Percentiles rank a stretch among this genome's conserved stretches.
Evolutionary conservation across 2,797 vertebrate genomes (phyloP).

Genomic region (Phrynocephalus forsythii): DNA sequence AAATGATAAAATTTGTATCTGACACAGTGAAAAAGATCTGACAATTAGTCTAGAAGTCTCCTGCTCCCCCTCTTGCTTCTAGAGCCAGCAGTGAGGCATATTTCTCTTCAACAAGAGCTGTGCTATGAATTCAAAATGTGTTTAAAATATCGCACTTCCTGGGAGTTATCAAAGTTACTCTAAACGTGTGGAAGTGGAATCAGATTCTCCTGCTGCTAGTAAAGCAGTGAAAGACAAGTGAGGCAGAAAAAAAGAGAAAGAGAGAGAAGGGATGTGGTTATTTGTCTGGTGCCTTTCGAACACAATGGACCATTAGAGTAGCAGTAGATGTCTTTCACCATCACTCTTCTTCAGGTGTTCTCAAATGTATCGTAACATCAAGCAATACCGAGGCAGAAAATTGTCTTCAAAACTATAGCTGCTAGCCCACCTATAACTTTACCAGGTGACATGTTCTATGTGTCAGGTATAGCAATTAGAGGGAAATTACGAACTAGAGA

Average conservation of each 20-base stretch:
- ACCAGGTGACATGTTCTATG: neutral
- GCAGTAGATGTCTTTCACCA: neutral
- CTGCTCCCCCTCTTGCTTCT: slow-evolving; percentile 41
- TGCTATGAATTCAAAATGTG: neutral
- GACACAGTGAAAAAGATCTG: slow-evolving; percentile 41
- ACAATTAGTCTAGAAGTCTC: slow-evolving; percentile 41
- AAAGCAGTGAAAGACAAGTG: neutral
- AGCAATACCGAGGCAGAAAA: neutral
- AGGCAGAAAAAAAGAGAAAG: neutral
- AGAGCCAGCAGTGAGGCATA: neutral
- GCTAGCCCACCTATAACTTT: neutral
- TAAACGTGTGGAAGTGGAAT: slow-evolving; percentile 6
- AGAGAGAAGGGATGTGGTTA: neutral
- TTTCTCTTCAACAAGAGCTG: neutral
- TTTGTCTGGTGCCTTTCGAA: neutral
- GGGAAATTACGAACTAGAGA: neutral
- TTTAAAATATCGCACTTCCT: slow-evolving; percentile 8
- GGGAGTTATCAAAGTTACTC: slow-evolving; percentile 34
- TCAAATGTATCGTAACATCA: neutral
- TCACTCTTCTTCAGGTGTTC: neutral
- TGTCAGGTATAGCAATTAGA: too few species aligned
- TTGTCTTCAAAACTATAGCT: neutral
- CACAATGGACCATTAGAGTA: neutral
- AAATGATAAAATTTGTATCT: slow-evolving; percentile 46
- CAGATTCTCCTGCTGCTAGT: slow-evolving; percentile 26